Percentiles rank a stretch among this genome's conserved stretches.
phyloP scores from a whole-genome alignment of 2,113 vertebrate species.

The Struthio camelus region DNA sequence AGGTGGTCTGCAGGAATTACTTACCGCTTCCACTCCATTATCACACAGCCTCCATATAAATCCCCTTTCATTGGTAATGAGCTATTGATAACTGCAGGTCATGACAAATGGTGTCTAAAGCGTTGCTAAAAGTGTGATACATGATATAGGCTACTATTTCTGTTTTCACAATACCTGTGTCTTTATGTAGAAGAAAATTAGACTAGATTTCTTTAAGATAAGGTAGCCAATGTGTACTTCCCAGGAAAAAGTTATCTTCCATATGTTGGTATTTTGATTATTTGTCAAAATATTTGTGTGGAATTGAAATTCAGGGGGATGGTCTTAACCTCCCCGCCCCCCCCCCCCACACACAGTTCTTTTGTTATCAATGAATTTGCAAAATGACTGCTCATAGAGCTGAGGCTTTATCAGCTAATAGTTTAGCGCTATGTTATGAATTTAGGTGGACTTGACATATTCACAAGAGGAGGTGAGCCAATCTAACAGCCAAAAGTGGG shows the following conservation, averaged over 20 bases:
- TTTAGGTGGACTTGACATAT: background rate
- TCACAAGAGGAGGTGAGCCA: background rate
- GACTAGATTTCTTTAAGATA: background rate
- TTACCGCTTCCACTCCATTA: background rate
- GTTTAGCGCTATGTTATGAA: background rate
- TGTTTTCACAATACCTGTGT: background rate
- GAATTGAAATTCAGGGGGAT: background rate
- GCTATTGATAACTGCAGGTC: rapidly evolving
- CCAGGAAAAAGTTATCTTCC: too few relatives aligned
- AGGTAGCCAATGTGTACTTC: too few relatives aligned
- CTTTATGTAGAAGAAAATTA: background rate
- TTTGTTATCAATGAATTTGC: background rate
- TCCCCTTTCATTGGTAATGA: background rate
- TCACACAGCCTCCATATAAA: rapidly evolving
- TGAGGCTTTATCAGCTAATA: background rate
- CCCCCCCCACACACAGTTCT: too few relatives aligned
- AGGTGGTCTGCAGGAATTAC: background rate
- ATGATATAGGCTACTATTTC: background rate
- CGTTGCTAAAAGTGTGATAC: rapidly evolving
- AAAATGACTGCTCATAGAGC: background rate
- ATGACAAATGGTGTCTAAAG: rapidly evolving
- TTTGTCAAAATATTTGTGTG: background rate
- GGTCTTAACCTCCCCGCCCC: too few relatives aligned
- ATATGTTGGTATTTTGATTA: background rate
- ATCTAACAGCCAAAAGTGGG: background rate